Evolutionary conservation across 2,113 vertebrate genomes (phyloP).

Genomic region (Mormyrus iriodes): DNA sequence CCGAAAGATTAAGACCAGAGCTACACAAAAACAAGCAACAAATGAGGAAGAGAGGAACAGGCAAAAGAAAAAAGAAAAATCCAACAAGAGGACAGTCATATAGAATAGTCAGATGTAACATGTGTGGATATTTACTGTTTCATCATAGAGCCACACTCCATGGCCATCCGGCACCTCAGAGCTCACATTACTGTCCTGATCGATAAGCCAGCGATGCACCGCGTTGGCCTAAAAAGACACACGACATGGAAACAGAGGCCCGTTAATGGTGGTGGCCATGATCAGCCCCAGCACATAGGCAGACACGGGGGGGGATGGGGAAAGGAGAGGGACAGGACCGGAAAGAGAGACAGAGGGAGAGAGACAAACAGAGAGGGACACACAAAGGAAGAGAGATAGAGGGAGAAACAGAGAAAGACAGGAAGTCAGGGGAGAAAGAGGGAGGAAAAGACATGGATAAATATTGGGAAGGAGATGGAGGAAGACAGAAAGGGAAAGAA

Average conservation of each 20-base stretch:
- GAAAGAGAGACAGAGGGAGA: conserved; percentile 23
- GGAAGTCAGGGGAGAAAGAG: conserved; percentile 29
- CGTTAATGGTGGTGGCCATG: conserved; percentile 49
- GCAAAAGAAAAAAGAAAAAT: conserved; percentile 40
- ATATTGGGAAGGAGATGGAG: conserved; percentile 38
- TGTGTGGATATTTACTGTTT: conserved; percentile 77
- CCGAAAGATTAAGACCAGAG: conserved; percentile 52
- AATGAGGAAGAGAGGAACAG: conserved; percentile 52
- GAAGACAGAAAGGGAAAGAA: conserved; percentile 30
- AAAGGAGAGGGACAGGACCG: not conserved
- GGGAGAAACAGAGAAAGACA: conserved; percentile 31
- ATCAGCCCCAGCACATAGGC: not conserved
- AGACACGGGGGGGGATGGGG: conserved; percentile 21
- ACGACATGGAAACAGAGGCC: conserved; percentile 71
- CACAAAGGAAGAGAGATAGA: conserved; percentile 11
- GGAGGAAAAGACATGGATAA: conserved; percentile 13
- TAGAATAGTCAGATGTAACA: conserved; percentile 58
- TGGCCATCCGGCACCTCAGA: conserved; percentile 73
- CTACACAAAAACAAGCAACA: conserved; percentile 49
- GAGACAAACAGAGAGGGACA: conserved; percentile 15
- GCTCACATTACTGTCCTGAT: conserved; percentile 77
- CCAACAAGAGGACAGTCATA: conserved; percentile 37
- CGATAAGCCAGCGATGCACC: conserved; percentile 75
- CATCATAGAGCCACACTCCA: conserved; percentile 75
- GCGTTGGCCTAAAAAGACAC: conserved; percentile 73